These are phyloP conservation scores for Dynastes hyllus DNA, from an alignment of 2,888 invertebrate species.

Conservation along the genomic window DNA sequence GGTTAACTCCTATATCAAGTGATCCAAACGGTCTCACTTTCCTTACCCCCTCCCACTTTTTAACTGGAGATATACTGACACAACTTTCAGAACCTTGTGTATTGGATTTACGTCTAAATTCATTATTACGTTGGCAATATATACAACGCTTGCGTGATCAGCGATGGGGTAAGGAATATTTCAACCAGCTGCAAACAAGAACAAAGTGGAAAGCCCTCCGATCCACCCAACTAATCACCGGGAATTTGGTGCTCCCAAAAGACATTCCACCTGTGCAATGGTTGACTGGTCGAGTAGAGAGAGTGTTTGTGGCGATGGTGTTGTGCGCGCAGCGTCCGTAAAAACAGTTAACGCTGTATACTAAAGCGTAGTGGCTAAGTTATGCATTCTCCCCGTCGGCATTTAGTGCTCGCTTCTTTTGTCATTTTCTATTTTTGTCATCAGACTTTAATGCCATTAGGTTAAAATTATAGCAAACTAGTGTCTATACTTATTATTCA, in stretches of 20 bases:
- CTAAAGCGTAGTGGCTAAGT: not conserved
- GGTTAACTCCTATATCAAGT: not conserved
- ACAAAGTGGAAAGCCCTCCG: not conserved
- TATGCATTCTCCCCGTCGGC: not conserved
- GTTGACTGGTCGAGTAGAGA: no score
- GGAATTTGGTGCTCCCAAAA: not conserved
- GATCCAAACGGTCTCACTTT: not conserved
- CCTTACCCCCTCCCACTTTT: not conserved
- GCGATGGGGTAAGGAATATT: not conserved
- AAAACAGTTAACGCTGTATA: not conserved
- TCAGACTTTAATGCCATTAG: no score
- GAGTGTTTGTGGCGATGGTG: no score
- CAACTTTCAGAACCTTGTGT: not conserved
- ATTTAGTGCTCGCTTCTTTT: no score
- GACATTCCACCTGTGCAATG: not conserved
- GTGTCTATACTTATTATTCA: no score
- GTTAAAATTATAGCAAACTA: no score
- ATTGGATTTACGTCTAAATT: not conserved
- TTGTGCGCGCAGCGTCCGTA: no score
- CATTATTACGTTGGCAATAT: constrained; percentile 3
- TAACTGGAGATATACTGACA: not conserved
- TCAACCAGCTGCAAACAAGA: not conserved
- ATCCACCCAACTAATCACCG: not conserved
- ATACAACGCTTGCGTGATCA: not conserved
- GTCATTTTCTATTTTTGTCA: no score